Evolutionary conservation across 2,888 invertebrate species (phyloP).

Genomic region (Ceraclea dissimilis): DNA sequence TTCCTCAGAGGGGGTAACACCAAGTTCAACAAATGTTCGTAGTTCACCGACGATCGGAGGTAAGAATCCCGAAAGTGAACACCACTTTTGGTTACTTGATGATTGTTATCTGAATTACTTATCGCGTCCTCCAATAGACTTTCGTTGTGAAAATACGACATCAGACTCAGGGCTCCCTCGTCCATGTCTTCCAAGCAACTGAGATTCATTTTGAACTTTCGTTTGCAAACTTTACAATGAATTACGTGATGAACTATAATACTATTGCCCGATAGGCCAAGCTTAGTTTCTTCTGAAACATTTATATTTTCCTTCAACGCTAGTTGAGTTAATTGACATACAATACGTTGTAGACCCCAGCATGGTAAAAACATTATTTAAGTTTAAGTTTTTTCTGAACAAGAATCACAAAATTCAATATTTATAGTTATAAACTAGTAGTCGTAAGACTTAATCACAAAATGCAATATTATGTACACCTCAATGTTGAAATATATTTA

Average conservation of each 20-base stretch:
- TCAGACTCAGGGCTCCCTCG: background rate
- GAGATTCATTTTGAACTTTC: background rate
- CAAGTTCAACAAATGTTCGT: slow-evolving; percentile 1
- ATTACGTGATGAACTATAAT: background rate
- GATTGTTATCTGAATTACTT: background rate
- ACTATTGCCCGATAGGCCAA: background rate
- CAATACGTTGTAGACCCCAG: background rate
- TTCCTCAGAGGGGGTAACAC: slow-evolving; percentile 14
- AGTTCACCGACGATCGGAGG: background rate
- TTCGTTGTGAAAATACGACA: background rate
- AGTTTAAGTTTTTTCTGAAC: too few relatives aligned
- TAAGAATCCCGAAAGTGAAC: background rate
- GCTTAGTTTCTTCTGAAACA: background rate
- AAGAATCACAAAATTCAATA: background rate
- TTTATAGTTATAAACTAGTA: too few relatives aligned
- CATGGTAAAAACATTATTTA: background rate
- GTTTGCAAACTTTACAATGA: background rate
- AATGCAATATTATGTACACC: too few relatives aligned
- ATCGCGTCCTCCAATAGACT: too few relatives aligned
- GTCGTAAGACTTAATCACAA: too few relatives aligned
- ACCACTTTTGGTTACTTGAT: background rate
- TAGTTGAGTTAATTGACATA: background rate
- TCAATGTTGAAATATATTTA: too few relatives aligned
- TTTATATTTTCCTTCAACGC: background rate
- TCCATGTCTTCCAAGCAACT: background rate